phyloP scores from a whole-genome alignment of 2,113 vertebrate species.

The Corythornis cristatus region DNA sequence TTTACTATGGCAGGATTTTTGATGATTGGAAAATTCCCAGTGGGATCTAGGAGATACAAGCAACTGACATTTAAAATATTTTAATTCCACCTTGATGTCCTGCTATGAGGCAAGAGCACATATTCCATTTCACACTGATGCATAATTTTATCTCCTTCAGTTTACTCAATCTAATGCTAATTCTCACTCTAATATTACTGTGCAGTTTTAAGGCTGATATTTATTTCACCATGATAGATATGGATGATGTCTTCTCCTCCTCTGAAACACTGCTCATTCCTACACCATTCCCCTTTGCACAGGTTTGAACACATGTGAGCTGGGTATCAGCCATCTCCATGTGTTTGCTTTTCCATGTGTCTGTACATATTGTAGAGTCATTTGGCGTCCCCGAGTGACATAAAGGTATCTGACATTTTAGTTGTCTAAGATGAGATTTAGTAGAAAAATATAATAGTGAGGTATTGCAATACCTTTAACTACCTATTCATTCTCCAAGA shows the following conservation, averaged over 20 bases:
- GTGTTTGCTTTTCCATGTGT: rapidly evolving
- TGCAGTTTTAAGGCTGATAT: not conserved
- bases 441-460: not conserved
- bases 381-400: rapidly evolving
- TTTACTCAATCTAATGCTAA: not conserved
- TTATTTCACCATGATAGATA: not conserved
- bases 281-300: no score
- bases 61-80: not conserved
- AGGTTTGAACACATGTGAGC: rapidly evolving
- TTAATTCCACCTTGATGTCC: not conserved
- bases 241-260: not conserved
- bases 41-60: not conserved
- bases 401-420: not conserved
- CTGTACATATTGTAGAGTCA: rapidly evolving
- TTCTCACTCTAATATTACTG: not conserved
- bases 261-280: not conserved
- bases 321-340: not conserved
- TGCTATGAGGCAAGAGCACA: not conserved
- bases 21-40: not conserved
- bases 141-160: not conserved
- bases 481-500: not conserved
- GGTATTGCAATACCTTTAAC: rapidly evolving
- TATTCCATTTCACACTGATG: not conserved
- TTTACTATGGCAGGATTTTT: not conserved
- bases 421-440: not conserved